These are phyloP conservation scores for Protobothrops mucrosquamatus DNA, from an alignment of 2,113 vertebrate species.

Conservation along the genomic window DNA sequence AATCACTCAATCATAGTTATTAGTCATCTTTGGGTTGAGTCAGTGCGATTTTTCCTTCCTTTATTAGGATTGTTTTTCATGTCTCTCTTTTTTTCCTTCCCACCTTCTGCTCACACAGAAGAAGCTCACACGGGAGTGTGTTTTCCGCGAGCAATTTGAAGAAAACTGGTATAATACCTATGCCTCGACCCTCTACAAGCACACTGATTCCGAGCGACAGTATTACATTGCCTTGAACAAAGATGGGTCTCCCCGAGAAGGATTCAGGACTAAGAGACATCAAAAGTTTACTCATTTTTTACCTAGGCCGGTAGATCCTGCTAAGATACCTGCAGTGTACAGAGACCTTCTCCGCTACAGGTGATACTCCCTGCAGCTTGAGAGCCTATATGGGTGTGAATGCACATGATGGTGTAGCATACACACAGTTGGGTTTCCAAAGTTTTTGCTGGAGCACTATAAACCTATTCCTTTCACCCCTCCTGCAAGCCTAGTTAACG, in stretches of 20 bases:
- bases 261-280: conserved; percentile 95
- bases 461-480: conserved; percentile 61
- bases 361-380: conserved; percentile 73
- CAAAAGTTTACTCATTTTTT: conserved; percentile 98
- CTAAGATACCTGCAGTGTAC: conserved; percentile 89
- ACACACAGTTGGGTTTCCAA: conserved; percentile 39
- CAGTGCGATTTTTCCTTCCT: background rate
- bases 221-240: conserved; percentile 98
- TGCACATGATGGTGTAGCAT: conserved; percentile 37
- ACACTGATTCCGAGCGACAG: conserved; percentile 87
- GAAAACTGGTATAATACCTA: conserved; percentile 99
- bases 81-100: conserved; percentile 40
- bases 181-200: conserved; percentile 93
- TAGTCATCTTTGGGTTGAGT: background rate
- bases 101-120: conserved; percentile 72
- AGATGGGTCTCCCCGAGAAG: conserved; percentile 94
- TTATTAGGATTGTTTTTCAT: background rate
- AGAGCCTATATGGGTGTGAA: conserved; percentile 40
- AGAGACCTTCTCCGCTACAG: conserved; percentile 94
- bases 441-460: conserved; percentile 62
- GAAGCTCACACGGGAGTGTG: conserved; percentile 93
- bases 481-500: conserved; percentile 61
- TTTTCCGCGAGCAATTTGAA: conserved; percentile 98
- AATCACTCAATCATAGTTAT: background rate
- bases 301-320: conserved; percentile 90